These are phyloP conservation scores for Heptranchias perlo DNA, from an alignment of 2,113 vertebrate species.

Conservation along the genomic window DNA sequence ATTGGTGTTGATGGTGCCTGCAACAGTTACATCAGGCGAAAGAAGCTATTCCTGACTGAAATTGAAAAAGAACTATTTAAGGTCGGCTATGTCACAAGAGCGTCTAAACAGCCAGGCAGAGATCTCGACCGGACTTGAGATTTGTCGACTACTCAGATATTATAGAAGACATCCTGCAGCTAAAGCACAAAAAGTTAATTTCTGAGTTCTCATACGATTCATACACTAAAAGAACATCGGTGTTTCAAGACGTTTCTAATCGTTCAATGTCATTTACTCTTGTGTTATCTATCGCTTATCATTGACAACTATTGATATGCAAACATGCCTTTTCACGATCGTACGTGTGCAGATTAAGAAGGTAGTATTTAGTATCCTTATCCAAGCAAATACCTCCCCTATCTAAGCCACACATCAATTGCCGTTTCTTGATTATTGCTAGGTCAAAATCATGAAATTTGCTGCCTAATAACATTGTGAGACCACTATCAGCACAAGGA, in stretches of 20 bases:
- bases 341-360: not conserved
- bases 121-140: not conserved
- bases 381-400: not conserved
- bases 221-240: not conserved
- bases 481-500: too few species aligned
- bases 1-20: not conserved
- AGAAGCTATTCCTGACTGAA: not conserved
- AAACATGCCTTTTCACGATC: not conserved
- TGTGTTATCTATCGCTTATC: not conserved
- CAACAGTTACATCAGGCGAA: not conserved
- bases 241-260: not conserved
- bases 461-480: too few species aligned
- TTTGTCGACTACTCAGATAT: not conserved
- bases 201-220: not conserved
- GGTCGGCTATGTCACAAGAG: not conserved
- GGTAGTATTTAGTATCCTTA: not conserved
- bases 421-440: not conserved
- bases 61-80: not conserved
- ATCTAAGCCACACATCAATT: not conserved
- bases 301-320: not conserved
- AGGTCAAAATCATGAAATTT: too few species aligned
- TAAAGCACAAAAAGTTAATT: not conserved
- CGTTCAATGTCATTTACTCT: conserved; percentile 12
- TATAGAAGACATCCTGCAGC: not conserved
- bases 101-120: not conserved